A percentile compares a stretch with the other conserved stretches of the same genome.
phyloP scores from a whole-genome alignment of 2,797 vertebrate species.

The Toxotes lorentzi region DNA sequence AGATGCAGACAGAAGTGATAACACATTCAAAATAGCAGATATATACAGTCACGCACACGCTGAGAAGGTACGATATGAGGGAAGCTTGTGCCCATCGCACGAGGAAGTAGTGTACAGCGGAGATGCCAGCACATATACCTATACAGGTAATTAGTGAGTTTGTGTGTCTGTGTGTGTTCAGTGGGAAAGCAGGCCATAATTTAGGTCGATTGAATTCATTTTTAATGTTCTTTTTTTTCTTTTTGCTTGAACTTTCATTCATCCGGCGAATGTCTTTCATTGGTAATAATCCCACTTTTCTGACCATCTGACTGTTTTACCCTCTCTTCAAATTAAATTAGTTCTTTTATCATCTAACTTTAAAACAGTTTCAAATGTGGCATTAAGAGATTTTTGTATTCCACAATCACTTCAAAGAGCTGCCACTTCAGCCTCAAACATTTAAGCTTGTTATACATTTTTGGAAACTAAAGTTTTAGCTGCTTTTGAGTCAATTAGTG shows the following conservation, averaged over 20 bases:
- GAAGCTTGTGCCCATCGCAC: conserved; percentile 79
- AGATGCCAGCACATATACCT: conserved; percentile 79
- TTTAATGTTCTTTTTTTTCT: neutral
- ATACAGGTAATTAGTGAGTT: conserved; percentile 84
- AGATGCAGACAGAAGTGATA: conserved; percentile 30
- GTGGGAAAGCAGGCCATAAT: neutral
- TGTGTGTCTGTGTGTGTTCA: neutral
- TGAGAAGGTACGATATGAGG: conserved; percentile 10
- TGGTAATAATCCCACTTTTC: neutral
- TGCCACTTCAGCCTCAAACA: conserved; percentile 1
- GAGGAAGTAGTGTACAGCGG: conserved; percentile 88
- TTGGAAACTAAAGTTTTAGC: neutral
- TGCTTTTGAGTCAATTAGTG: neutral
- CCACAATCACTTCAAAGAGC: neutral
- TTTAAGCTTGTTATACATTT: neutral
- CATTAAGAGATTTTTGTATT: neutral
- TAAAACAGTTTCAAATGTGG: neutral
- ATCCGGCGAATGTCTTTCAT: neutral
- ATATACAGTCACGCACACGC: conserved; percentile 3
- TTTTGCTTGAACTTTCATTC: neutral
- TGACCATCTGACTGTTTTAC: neutral
- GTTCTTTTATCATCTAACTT: neutral
- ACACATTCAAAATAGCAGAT: conserved; percentile 39
- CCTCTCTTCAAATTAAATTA: neutral
- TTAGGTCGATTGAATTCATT: neutral